Base-by-base conservation (phyloP, 1,140 invertebrate species). In the Caenorhabditis remanei region DNA sequence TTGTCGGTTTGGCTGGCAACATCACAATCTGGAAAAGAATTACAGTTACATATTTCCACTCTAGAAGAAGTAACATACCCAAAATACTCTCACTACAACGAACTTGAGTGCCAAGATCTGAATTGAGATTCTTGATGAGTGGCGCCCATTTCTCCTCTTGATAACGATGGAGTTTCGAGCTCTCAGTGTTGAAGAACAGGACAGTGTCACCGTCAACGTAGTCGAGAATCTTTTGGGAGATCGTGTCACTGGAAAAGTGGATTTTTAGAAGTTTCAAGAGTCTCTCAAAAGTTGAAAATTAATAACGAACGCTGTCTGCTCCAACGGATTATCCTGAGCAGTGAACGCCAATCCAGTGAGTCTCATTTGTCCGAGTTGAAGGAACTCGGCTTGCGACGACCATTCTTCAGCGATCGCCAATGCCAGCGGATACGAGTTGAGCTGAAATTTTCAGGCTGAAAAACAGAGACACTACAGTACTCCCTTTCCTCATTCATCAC, bases 361-460 rank as follows among this genome's bases (percentile, higher is more conserved):
- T 32, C 89, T 89, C 91, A 92, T 92, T 95, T 97, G 93, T 86
- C 95, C 95, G 90, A 95, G 95, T 85, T 95, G 93, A 85, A 99
- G 96, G 85, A 94, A 94, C 55, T 96, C 94, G 87, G 95, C 95
- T 92, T 98, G 97, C n/a, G 95, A 93, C 90, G 96, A 95, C 96
- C 97, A 99, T 94, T 99, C 97, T 71, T 95, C 94, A 5, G 96
- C 96, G 56, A 99, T 95, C 19, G 96, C 96, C 85, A 97, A 94
- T 19, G 97, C 97, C 53, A 99, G 93, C n/a, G 95, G 94, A 93
- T 98, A 96, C 93, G 95, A 97, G 14, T 88, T 16, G 14, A 92
- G 40, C 89, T 89, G 50, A 91, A n/a, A n/a, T n/a, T n/a, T n/a
- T n/a, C n/a, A n/a, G n/a, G n/a, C n/a, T n/a, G n/a, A n/a, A n/a